Evolutionary conservation across 2,888 invertebrate genomes (phyloP).

Genomic region (Corbicula japonica): DNA sequence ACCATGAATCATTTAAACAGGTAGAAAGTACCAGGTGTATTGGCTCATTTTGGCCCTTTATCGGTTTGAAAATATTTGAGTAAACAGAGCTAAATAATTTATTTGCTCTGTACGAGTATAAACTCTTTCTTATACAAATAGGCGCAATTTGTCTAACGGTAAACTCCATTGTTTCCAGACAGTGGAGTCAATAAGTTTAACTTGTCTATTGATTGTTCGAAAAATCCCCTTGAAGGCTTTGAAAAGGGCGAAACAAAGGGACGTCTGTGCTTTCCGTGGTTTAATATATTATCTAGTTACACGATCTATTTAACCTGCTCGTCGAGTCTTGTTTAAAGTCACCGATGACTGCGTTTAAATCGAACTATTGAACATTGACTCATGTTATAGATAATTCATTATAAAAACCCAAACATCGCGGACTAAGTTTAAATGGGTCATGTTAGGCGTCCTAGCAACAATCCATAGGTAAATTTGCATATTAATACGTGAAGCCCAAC

Average conservation of each 20-base stretch:
- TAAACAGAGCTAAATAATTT: no score
- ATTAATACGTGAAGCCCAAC: conserved; percentile 57
- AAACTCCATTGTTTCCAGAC: no score
- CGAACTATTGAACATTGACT: conserved; percentile 65
- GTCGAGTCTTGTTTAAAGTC: conserved; percentile 63
- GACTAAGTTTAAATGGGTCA: conserved; percentile 64
- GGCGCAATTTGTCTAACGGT: no score
- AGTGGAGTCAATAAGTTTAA: no score
- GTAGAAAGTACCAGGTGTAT: no score
- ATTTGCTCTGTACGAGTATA: no score
- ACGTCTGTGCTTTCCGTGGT: conserved; percentile 30
- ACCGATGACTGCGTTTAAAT: conserved; percentile 63
- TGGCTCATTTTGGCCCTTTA: no score
- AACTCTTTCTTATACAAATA: no score
- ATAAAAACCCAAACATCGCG: conserved; percentile 20
- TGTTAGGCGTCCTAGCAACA: conserved; percentile 73
- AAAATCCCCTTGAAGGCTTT: conserved; percentile 38
- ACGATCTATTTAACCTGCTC: conserved; percentile 45
- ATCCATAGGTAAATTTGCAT: conserved; percentile 57
- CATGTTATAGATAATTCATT: conserved; percentile 51
- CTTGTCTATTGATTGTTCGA: conserved; percentile 26
- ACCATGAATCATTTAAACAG: no score
- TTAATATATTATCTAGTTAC: conserved; percentile 39
- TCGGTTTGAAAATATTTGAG: no score
- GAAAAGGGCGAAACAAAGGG: conserved; percentile 26